phyloP scores from a whole-genome alignment of 2,888 invertebrate species.

The Macrostomum cliftonense region DNA sequence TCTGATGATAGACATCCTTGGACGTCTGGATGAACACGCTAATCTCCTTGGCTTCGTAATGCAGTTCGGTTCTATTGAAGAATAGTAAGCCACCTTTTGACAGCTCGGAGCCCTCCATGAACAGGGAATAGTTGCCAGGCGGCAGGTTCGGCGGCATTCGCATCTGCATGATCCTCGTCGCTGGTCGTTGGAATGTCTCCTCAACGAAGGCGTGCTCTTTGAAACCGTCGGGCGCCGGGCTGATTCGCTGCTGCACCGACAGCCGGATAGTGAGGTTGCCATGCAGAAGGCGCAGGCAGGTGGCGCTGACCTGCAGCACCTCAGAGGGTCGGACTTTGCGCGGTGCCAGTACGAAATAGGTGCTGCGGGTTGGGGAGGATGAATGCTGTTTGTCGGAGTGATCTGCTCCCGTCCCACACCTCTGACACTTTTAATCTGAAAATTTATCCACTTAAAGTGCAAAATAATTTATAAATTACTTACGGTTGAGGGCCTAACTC shows the following conservation, averaged over 20 bases:
- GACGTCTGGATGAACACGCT: slow-evolving; percentile 1
- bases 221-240: too few species aligned
- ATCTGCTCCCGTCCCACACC: too few species aligned
- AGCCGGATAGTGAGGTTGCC: slow-evolving; percentile 58
- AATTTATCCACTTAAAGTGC: too few species aligned
- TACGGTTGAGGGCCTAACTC: too few species aligned
- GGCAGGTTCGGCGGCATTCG: slow-evolving; percentile 65
- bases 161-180: slow-evolving; percentile 65
- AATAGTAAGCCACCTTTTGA: too few species aligned
- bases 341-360: slow-evolving; percentile 77
- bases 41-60: neutral
- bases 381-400: too few species aligned
- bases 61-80: neutral
- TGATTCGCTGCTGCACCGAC: slow-evolving; percentile 44
- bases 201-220: slow-evolving; percentile 60
- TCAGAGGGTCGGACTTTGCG: slow-evolving; percentile 73
- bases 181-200: slow-evolving; percentile 56
- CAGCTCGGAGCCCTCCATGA: slow-evolving; percentile 55
- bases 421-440: too few species aligned
- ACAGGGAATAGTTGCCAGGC: slow-evolving; percentile 59
- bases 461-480: too few species aligned
- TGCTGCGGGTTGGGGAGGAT: slow-evolving; percentile 42
- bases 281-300: slow-evolving; percentile 53
- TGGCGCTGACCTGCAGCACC: slow-evolving; percentile 67
- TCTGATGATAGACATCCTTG: slow-evolving; percentile 2